These are phyloP conservation scores for Ficedula albicollis DNA, from an alignment of 2,797 vertebrate genomes.

Conservation along the genomic window DNA sequence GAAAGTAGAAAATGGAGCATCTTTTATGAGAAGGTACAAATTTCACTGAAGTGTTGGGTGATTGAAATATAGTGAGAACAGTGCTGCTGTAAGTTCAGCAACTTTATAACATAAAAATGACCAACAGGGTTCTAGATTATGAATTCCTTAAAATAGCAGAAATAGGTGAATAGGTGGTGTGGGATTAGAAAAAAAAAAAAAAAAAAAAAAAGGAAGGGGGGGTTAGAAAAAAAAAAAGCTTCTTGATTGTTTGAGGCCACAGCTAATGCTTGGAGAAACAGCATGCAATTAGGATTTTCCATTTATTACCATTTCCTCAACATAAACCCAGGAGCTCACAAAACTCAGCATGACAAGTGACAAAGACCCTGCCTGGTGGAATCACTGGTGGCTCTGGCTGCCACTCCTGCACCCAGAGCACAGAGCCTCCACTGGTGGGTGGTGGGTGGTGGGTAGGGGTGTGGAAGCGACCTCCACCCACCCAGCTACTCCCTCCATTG, in stretches of 20 bases:
- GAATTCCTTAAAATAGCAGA: neutral
- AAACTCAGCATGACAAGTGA: neutral
- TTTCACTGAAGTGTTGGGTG: neutral
- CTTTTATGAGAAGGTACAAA: constrained; percentile 17
- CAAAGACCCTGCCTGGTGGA: neutral
- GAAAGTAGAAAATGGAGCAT: neutral
- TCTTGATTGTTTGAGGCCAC: no score
- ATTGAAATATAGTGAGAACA: constrained; percentile 38
- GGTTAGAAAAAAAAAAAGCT: no score
- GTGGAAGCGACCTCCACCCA: neutral
- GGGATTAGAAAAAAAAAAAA: neutral
- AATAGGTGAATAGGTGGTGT: neutral
- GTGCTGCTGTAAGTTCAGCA: neutral
- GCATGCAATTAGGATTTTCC: neutral
- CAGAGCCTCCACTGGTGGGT: neutral
- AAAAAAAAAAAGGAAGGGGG: rapidly evolving
- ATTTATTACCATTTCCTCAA: neutral
- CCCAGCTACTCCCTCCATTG: neutral
- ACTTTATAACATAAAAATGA: neutral
- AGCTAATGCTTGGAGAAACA: no score
- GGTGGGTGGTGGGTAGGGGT: neutral
- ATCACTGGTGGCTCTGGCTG: neutral
- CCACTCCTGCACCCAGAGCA: neutral
- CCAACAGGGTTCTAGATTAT: neutral
- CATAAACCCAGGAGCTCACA: neutral